Percentiles rank a stretch among this genome's conserved stretches.
These are phyloP conservation scores for Teleogryllus oceanicus DNA, from an alignment of 2,888 invertebrate genomes.

Conservation along the genomic window DNA sequence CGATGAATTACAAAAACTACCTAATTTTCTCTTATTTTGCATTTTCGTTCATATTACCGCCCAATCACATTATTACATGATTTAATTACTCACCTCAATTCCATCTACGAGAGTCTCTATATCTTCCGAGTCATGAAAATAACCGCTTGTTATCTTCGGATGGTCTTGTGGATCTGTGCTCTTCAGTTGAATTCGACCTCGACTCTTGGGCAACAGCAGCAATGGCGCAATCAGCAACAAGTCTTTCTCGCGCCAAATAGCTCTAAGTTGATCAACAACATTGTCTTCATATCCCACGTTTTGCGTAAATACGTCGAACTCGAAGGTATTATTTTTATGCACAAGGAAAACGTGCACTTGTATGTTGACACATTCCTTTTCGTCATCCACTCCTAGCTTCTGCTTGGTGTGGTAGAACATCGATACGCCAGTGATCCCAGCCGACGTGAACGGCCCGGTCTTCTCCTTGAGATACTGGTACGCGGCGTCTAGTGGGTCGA, in stretches of 20 bases:
- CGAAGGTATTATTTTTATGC: slow-evolving; percentile 1
- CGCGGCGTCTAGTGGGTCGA: not conserved
- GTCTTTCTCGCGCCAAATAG: slow-evolving; percentile 30
- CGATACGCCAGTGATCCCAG: not conserved
- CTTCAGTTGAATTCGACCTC: slow-evolving; percentile 48
- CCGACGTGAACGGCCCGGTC: not conserved
- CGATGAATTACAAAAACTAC: too few relatives aligned
- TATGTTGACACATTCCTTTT: slow-evolving; percentile 32
- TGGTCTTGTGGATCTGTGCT: slow-evolving; percentile 19
- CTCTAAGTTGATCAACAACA: slow-evolving; percentile 24
- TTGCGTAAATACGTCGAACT: slow-evolving; percentile 40
- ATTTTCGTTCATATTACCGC: too few relatives aligned
- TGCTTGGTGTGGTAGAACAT: slow-evolving; percentile 18
- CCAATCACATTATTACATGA: too few relatives aligned
- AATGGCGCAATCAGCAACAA: slow-evolving; percentile 30
- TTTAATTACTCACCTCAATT: not conserved
- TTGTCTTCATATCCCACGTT: slow-evolving; percentile 37
- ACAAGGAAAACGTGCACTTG: not conserved
- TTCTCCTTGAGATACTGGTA: slow-evolving; percentile 12
- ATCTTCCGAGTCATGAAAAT: slow-evolving; percentile 31
- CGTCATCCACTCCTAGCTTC: not conserved
- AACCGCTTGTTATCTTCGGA: slow-evolving; percentile 31
- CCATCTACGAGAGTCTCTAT: slow-evolving; percentile 33
- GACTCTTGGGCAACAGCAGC: slow-evolving; percentile 48
- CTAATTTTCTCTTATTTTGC: too few relatives aligned